Evolutionary conservation across 2,797 vertebrate genomes (phyloP).

Genomic region (Sebastes goodei): DNA sequence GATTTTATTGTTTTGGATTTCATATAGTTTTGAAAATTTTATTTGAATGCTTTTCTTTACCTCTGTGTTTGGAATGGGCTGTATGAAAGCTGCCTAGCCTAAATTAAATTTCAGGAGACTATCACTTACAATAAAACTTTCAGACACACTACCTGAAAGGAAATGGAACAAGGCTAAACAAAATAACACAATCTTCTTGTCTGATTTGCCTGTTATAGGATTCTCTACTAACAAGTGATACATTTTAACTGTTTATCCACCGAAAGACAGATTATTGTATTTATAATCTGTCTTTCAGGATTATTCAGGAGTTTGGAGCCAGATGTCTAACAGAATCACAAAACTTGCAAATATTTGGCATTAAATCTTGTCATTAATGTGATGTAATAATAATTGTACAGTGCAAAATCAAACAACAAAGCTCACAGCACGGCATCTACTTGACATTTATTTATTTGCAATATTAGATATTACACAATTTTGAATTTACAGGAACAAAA

Average conservation of each 20-base stretch:
- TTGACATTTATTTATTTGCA: constrained; percentile 79
- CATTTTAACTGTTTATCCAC: background rate
- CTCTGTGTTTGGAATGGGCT: background rate
- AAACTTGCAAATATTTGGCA: background rate
- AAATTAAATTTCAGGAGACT: background rate
- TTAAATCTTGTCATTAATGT: background rate
- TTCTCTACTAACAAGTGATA: background rate
- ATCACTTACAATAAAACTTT: background rate
- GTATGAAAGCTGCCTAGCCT: background rate
- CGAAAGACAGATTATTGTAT: background rate
- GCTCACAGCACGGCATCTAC: constrained; percentile 42
- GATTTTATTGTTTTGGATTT: background rate
- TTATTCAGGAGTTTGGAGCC: background rate
- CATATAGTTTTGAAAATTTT: background rate
- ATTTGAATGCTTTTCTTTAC: background rate
- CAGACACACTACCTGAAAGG: background rate
- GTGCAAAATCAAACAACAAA: constrained; percentile 18
- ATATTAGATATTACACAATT: constrained; percentile 83
- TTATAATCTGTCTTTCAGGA: background rate
- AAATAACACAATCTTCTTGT: background rate
- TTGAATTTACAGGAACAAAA: constrained; percentile 81
- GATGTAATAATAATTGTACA: background rate
- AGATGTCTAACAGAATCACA: background rate
- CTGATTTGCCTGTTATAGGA: background rate
- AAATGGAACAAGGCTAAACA: background rate